Base-by-base conservation (phyloP, 1,140 invertebrate genomes). In the Amyelois transitella region DNA sequence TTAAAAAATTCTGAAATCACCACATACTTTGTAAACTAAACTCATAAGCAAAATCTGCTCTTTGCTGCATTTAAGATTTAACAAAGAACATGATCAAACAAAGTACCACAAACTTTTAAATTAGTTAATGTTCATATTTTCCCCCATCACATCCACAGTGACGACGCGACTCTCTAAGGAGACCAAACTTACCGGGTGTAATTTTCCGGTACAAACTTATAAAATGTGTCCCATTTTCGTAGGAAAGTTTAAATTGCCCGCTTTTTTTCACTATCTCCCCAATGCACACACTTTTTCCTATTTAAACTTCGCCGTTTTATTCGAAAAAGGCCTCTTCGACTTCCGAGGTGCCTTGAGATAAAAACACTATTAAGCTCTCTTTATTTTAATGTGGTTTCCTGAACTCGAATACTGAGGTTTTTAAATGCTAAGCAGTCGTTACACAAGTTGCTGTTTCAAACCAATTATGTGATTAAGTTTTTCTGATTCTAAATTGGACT, bases 221-320 rank as follows among this genome's bases (percentile, higher is more conserved):
- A 79, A 81, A 76, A 72, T 66, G 70, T 66, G 67, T 65, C 66
- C 70, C 71, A 70, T 65, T 64, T 48, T 48, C 62, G 66, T 63
- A 69, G 63, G 66, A 75, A 85, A 83, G 68, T 84, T 86, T 81
- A 81, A 83, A 85, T 85, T 85, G 77, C 68, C 70, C 60, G 62
- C 62, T 66, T 70, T 74, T 86, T 86, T 82, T 82, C 78, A 86
- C 81, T 86, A 85, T 85, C 80, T 83, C 63, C 65, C 62, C 58
- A 64, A 61, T 75, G 75, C 77, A 81, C 71, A 75, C 77, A 78
- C 75, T 85, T 86, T 84, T 81, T 80, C 78, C 80, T 79, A 83
- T 86, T 83, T 82, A 85, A 86, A 85, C 72, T 85, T 86, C 83
- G 66, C 58, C 72, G 68, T 81, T 86, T 81, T 77, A 78, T 82